Conservation (phyloP, 2,113 vertebrate species). For the Sphyrna mokarran region DNA sequence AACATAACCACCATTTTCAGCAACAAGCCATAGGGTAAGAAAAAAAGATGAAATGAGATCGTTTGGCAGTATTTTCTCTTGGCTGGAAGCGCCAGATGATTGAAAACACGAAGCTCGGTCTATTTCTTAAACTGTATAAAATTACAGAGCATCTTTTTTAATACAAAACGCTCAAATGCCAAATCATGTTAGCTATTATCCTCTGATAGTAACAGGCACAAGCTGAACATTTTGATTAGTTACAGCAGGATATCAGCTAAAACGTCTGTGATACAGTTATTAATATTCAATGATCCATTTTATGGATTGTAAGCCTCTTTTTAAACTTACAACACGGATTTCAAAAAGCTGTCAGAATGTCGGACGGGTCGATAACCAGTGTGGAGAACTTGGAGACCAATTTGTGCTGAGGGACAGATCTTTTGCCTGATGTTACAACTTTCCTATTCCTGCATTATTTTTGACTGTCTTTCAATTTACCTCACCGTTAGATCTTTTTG, state of each 20-base stretch:
- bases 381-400: not conserved
- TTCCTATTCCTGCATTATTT: not conserved
- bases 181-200: conserved; percentile 16
- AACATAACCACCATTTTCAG: not conserved
- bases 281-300: conserved; percentile 7
- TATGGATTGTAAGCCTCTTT: not conserved
- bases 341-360: conserved; percentile 9
- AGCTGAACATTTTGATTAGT: not conserved
- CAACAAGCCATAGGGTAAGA: not conserved
- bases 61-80: conserved; percentile 29
- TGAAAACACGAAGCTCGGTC: conserved; percentile 5
- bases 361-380: not conserved
- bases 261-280: not conserved
- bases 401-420: not conserved
- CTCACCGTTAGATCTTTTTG: not conserved
- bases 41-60: conserved; percentile 13
- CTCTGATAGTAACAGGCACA: conserved; percentile 15
- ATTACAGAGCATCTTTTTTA: conserved; percentile 27
- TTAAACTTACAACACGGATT: not conserved
- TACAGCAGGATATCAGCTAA: conserved; percentile 24
- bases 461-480: not conserved
- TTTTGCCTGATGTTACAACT: not conserved
- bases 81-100: conserved; percentile 28
- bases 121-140: conserved; percentile 32
- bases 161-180: conserved; percentile 11